Evolutionary conservation across 2,888 invertebrate species (phyloP).

Genomic region (Hyalella azteca): DNA sequence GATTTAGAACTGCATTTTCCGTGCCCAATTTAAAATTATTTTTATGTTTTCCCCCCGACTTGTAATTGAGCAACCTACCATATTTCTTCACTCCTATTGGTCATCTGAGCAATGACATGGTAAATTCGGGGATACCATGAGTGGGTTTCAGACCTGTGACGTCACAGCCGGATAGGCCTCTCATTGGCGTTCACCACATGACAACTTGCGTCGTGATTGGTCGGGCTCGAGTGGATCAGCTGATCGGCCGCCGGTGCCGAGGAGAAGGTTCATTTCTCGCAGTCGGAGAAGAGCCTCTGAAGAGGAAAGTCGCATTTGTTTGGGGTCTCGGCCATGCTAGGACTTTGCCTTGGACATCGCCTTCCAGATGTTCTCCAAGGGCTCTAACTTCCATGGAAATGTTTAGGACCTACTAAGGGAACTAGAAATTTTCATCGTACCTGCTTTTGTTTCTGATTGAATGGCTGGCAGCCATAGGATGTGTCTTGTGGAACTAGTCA

Average conservation of each 20-base stretch:
- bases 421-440: not conserved
- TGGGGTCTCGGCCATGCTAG: not conserved
- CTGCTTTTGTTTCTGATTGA: not conserved
- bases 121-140: conserved; percentile 18
- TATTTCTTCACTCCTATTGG: conserved; percentile 26
- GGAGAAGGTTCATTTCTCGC: conserved; percentile 23
- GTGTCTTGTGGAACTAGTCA: not conserved
- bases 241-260: conserved; percentile 32
- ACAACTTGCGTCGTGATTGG: not conserved
- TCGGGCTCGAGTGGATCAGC: conserved; percentile 23
- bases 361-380: not conserved
- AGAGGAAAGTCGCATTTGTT: not conserved
- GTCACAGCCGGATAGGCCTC: conserved; percentile 2
- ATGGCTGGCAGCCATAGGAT: not conserved
- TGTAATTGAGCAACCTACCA: conserved; percentile 20
- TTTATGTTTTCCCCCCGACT: not conserved
- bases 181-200: conserved; percentile 9
- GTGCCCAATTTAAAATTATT: not conserved
- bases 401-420: not conserved
- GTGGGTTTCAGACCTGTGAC: conserved; percentile 9
- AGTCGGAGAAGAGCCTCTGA: conserved; percentile 24
- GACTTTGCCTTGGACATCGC: not conserved
- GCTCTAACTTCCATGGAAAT: not conserved
- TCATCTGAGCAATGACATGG: conserved; percentile 38
- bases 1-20: not conserved